Conservation (phyloP, 2,888 invertebrate genomes). For the Tanytarsus gracilentus region DNA sequence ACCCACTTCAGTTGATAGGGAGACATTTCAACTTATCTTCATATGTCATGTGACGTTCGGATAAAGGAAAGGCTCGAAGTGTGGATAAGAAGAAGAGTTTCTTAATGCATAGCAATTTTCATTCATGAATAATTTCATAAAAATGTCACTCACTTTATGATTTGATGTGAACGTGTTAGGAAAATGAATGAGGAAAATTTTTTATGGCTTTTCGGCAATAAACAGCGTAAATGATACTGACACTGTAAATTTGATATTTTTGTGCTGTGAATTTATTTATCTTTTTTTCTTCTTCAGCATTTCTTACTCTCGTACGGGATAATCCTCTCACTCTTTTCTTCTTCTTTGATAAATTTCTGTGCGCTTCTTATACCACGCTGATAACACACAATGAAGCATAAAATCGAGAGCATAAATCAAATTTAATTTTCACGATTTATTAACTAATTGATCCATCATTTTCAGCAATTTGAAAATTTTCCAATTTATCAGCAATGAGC, state of each 20-base stretch:
- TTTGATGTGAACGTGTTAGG: slow-evolving; percentile 16
- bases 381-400: no score
- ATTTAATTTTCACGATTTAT: neutral
- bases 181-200: neutral
- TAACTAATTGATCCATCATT: slow-evolving; percentile 14
- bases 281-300: neutral
- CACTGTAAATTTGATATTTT: slow-evolving; percentile 21
- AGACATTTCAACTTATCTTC: neutral
- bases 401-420: slow-evolving; percentile 4
- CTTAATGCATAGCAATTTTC: slow-evolving; percentile 1
- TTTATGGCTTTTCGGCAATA: slow-evolving; percentile 13
- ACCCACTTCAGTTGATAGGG: no score
- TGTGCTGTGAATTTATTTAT: slow-evolving; percentile 15
- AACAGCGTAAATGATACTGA: slow-evolving; percentile 25
- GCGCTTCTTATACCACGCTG: no score
- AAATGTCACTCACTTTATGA: slow-evolving; percentile 11
- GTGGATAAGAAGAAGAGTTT: neutral
- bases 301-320: neutral
- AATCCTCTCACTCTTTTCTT: neutral
- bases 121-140: slow-evolving; percentile 7
- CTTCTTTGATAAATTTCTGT: no score
- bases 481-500: neutral
- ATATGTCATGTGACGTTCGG: neutral
- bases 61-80: neutral
- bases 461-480: neutral